Conservation (phyloP, 2,113 vertebrate species). For the Apus apus region DNA sequence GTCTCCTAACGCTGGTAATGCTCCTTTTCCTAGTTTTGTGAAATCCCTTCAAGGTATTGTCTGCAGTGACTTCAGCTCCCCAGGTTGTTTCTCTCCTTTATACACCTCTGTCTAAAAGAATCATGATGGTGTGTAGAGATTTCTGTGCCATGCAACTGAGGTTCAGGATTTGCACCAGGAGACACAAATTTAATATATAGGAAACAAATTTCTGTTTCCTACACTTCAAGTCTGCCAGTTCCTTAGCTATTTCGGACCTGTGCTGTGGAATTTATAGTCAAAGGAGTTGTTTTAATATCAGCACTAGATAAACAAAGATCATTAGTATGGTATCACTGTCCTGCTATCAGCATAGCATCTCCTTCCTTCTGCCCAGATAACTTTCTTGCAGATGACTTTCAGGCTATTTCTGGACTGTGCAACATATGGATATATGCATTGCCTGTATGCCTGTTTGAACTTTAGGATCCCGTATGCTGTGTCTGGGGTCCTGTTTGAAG, state of each 20-base stretch:
- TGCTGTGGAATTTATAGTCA: not conserved
- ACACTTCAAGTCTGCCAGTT: not conserved
- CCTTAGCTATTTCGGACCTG: not conserved
- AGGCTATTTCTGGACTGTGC: not conserved
- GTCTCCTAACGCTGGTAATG: not conserved
- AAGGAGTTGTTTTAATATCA: not conserved
- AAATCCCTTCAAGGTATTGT: not conserved
- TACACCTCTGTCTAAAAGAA: not conserved
- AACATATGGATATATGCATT: accelerated
- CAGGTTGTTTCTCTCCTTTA: not conserved
- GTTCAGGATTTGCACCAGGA: not conserved
- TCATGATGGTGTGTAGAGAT: not conserved
- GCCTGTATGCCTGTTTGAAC: not conserved
- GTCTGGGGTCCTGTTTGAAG: not conserved
- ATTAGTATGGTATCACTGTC: not conserved
- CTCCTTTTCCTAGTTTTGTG: not conserved
- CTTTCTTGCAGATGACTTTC: not conserved
- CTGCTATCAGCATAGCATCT: not conserved
- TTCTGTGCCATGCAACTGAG: not conserved
- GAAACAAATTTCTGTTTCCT: not conserved
- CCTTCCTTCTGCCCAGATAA: not conserved
- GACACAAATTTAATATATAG: not conserved
- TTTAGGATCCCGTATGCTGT: not conserved
- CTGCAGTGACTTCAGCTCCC: not conserved
- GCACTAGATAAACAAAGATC: not conserved